Conservation (phyloP, 2,888 invertebrate species). For the Calliphora vomitoria region DNA sequence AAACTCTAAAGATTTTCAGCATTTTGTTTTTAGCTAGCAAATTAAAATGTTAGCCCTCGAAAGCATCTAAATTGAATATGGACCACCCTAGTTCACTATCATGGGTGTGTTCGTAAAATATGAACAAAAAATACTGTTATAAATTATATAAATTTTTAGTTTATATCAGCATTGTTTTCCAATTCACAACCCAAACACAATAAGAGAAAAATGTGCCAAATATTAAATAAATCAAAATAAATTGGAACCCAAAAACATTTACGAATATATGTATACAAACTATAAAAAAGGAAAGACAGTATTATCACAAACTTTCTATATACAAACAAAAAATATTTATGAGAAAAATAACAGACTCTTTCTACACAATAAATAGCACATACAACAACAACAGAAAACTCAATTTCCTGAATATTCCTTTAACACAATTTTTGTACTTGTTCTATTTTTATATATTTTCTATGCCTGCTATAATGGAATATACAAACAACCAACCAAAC, state of each 20-base stretch:
- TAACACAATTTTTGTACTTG: conserved; percentile 18
- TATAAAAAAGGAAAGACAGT: conserved; percentile 1
- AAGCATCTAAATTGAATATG: too few species aligned
- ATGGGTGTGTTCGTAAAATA: background rate
- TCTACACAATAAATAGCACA: background rate
- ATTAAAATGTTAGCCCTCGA: too few species aligned
- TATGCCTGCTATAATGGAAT: background rate
- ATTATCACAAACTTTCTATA: conserved; percentile 22
- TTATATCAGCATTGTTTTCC: conserved; percentile 43
- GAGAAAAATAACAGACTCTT: background rate
- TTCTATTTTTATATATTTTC: conserved; percentile 21
- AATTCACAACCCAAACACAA: conserved; percentile 54
- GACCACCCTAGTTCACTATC: too few species aligned
- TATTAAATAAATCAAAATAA: conserved; percentile 66
- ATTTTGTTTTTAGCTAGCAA: too few species aligned
- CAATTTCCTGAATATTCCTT: conserved; percentile 62
- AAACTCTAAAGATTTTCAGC: too few species aligned
- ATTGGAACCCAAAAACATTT: conserved; percentile 35
- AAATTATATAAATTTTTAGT: conserved; percentile 23
- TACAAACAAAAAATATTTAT: conserved; percentile 20
- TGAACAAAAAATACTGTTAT: background rate
- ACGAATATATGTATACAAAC: conserved; percentile 20
- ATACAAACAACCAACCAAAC: conserved; percentile 16
- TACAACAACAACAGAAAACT: conserved; percentile 43
- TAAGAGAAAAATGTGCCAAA: conserved; percentile 45